Evolutionary conservation across 30 jellyfish, hydroid and myxozoan genomes (phyloP).

Genomic region (Clytia hemisphaerica): DNA sequence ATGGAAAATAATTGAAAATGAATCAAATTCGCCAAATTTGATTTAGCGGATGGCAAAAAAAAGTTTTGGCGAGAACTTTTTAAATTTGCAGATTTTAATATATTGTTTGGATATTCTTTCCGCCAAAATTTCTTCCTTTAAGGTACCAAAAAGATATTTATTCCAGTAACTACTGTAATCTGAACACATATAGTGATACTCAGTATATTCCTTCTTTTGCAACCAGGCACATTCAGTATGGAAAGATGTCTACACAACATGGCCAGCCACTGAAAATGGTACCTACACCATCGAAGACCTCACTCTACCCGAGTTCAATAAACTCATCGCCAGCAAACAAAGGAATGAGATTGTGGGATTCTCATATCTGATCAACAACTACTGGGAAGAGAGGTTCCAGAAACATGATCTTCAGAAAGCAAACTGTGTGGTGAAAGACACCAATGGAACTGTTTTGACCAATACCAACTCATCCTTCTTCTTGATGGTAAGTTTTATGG

Average conservation of each 20-base stretch:
- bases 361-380: slow-evolving; percentile 31
- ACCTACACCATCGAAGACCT: slow-evolving; percentile 46
- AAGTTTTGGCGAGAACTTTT: no score
- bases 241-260: slow-evolving; percentile 6
- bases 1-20: no score
- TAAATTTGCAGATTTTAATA: no score
- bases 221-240: slow-evolving; percentile 11
- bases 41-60: no score
- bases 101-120: no score
- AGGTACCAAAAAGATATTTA: neutral
- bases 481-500: slow-evolving; percentile 4
- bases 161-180: slow-evolving; percentile 8
- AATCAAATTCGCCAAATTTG: no score
- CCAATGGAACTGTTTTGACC: slow-evolving; percentile 27
- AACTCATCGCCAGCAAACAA: slow-evolving; percentile 31
- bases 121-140: no score
- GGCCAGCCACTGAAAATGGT: slow-evolving; percentile 50
- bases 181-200: slow-evolving; percentile 12
- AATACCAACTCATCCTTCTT: slow-evolving; percentile 18
- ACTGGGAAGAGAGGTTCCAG: slow-evolving; percentile 32
- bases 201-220: neutral
- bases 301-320: slow-evolving; percentile 48
- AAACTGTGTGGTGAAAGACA: slow-evolving; percentile 28
- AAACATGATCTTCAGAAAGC: slow-evolving; percentile 21
- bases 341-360: slow-evolving; percentile 18